A percentile compares a stretch with the other conserved stretches of the same genome.
These are phyloP conservation scores for Chloroceryle aenea DNA, from an alignment of 2,113 vertebrate genomes.

Conservation along the genomic window DNA sequence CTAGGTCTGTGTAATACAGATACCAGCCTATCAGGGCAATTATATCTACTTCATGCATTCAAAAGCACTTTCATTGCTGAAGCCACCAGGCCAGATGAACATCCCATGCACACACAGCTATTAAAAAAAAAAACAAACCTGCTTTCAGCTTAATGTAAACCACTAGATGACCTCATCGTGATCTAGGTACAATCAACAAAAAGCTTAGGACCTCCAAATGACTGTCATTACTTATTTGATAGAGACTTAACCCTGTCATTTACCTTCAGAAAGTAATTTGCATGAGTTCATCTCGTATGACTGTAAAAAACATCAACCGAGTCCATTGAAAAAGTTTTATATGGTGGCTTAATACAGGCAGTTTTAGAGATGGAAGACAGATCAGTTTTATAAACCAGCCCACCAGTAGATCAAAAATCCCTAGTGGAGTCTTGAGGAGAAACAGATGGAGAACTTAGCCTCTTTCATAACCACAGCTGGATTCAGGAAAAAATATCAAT, in stretches of 20 bases:
- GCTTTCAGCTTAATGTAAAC: neutral
- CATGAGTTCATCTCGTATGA: neutral
- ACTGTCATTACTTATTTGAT: neutral
- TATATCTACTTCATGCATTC: neutral
- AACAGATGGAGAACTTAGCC: neutral
- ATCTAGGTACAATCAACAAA: neutral
- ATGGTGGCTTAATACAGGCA: neutral
- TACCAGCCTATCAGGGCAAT: neutral
- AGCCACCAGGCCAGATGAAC: neutral
- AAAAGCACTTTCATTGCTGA: neutral
- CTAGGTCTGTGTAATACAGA: neutral
- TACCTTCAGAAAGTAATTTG: neutral
- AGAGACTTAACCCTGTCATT: neutral
- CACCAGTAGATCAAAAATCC: neutral
- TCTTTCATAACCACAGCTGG: neutral
- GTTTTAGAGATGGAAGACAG: neutral
- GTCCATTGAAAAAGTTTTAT: neutral
- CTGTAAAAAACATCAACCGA: neutral
- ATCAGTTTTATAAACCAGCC: neutral
- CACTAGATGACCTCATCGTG: neutral
- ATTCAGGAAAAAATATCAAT: neutral
- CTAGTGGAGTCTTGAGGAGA: neutral
- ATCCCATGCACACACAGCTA: neutral
- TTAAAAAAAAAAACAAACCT: neutral
- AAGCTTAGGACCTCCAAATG: neutral